Base-by-base conservation (phyloP, 2,797 vertebrate genomes). In the Pseudochirops cupreus region DNA sequence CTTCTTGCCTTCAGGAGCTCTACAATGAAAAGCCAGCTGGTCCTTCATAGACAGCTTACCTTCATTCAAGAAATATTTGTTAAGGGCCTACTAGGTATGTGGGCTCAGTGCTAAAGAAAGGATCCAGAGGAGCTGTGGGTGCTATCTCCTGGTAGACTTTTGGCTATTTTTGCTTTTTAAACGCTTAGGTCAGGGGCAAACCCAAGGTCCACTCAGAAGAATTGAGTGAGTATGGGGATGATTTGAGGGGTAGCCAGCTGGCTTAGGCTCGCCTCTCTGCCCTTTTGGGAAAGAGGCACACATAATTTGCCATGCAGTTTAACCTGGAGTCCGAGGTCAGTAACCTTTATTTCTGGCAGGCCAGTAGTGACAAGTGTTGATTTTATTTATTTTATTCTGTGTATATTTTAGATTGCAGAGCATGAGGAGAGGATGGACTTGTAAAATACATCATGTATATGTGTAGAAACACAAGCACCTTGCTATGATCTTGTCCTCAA, bases 361-460 rank as follows among this genome's bases (percentile, higher is more conserved):
- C 90, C 90, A 91, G 90, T 31, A 55, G 53, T 91, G 50, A 91
- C 12, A 54, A 55, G 52, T 91, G 31, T 54, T 55, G 90, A 33
- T 91, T 91, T 91, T 91, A 91, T 91, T 91, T 55, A 91, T 91
- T 91, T 54, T 55, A 55, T 55, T 91, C 52, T 91, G 13, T 91
- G 52, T 82, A 46, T 90, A 90, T 29, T 54, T 90, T 39, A 90
- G 53, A 53, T 14, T 28, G 52, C 18, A 31, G 31, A 91, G 54
- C 31, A 91, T 53, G 90, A 54, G 52, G 90, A 55, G 90, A 53
- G 52, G 52, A 55, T 55, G 28, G 12, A 91, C 28, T 87, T 46
- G 39, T 87, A 87, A 87, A 50, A 87, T 87, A 87, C 74, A 87
- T 87, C 74, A 26, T 26, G 74, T 87, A 87, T 12, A 87, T 46